Percentiles rank a stretch among this genome's conserved stretches.
phyloP scores from a whole-genome alignment of 2,888 invertebrate genomes.

The Rhagonycha fulva region DNA sequence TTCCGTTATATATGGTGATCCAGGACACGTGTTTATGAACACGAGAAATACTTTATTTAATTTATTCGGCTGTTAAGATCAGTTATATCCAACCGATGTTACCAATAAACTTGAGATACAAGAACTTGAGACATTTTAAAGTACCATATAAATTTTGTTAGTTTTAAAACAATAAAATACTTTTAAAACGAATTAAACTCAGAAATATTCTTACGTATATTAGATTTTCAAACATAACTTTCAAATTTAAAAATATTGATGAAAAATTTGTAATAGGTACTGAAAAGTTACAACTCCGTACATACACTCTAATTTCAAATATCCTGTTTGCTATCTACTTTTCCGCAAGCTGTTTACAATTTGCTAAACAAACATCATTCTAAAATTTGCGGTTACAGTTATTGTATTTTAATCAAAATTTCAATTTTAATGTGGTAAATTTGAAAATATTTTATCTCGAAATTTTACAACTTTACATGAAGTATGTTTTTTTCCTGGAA shows the following conservation, averaged over 20 bases:
- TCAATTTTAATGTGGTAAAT: slow-evolving; percentile 4
- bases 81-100: not conserved
- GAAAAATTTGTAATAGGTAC: not conserved
- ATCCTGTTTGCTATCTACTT: slow-evolving; percentile 8
- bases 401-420: slow-evolving; percentile 11
- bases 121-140: not conserved
- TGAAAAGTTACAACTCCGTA: not conserved
- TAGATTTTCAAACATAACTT: too few species aligned
- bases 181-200: not conserved
- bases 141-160: not conserved
- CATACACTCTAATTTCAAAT: slow-evolving; percentile 1
- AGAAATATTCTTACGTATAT: too few species aligned
- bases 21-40: not conserved
- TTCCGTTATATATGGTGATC: not conserved
- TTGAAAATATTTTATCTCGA: not conserved
- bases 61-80: not conserved
- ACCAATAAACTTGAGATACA: not conserved
- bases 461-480: not conserved
- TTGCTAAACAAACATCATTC: not conserved
- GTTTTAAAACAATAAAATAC: not conserved
- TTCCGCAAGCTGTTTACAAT: slow-evolving; percentile 7
- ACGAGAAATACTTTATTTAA: not conserved
- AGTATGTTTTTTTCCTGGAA: not conserved
- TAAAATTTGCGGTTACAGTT: not conserved
- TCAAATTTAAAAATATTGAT: too few species aligned